Percentiles rank a stretch among this genome's conserved stretches.
Conservation (phyloP, 2,797 vertebrate species). For the Atherinosoma microstoma region DNA sequence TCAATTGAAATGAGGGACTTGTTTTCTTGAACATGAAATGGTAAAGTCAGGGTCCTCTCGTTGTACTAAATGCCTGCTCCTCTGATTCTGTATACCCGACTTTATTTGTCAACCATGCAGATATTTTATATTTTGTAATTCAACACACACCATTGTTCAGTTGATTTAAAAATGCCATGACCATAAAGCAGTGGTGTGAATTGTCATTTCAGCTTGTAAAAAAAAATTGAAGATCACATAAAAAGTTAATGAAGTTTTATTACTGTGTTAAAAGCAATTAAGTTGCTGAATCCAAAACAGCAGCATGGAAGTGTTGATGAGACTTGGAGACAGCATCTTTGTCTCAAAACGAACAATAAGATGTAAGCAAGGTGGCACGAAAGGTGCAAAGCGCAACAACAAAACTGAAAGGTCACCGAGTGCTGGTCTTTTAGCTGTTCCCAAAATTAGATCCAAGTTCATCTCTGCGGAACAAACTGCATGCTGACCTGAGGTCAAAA, state of each 20-base stretch:
- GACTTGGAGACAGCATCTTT: neutral
- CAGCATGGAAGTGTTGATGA: neutral
- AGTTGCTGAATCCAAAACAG: neutral
- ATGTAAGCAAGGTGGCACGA: neutral
- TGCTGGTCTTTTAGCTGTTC: neutral
- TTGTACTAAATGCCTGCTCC: neutral
- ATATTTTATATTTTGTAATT: constrained; percentile 15
- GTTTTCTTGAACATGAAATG: constrained; percentile 17
- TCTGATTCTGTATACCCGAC: constrained; percentile 7
- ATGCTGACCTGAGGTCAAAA: neutral
- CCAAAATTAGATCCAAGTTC: neutral
- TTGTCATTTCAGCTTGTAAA: neutral
- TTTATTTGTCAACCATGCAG: constrained; percentile 20
- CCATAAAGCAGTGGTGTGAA: neutral
- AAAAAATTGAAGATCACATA: neutral
- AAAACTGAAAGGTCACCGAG: neutral
- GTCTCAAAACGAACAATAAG: neutral
- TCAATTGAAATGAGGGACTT: constrained; percentile 7
- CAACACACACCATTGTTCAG: neutral
- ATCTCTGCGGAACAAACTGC: neutral
- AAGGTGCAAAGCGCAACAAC: neutral
- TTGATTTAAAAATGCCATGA: neutral
- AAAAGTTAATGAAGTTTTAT: neutral
- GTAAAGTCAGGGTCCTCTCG: neutral
- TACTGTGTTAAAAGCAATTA: neutral